Conservation (phyloP, 1,140 invertebrate genomes). For the Nasonia vitripennis region DNA sequence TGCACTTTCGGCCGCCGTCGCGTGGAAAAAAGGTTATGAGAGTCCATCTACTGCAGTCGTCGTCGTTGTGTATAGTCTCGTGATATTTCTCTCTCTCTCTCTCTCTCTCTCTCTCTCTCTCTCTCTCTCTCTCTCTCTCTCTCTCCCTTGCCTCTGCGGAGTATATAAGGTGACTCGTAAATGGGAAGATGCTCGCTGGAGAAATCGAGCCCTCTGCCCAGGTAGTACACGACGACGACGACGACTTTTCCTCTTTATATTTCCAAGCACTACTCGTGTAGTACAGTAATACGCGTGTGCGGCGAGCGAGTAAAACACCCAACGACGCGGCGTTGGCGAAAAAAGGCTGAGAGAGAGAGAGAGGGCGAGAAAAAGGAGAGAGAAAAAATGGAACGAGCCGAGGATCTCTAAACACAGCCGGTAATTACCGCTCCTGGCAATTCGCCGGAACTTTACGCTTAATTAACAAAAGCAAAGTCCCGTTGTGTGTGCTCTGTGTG, state of each 20-base stretch:
- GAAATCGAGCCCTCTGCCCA: not conserved
- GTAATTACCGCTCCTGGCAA: constrained; percentile 57
- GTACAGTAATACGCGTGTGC: not conserved
- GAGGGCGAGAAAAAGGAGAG: not conserved
- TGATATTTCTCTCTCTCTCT: not conserved
- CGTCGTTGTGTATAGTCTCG: constrained; percentile 11
- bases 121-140: not conserved
- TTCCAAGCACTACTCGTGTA: not conserved
- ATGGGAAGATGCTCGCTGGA: not conserved
- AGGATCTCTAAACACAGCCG: constrained; percentile 48
- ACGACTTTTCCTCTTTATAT: constrained; percentile 1
- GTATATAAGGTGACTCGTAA: constrained; percentile 16
- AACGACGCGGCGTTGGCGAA: not conserved
- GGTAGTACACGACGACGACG: not conserved
- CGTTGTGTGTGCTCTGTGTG: not conserved
- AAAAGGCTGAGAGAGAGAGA: not conserved
- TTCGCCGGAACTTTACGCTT: constrained; percentile 60
- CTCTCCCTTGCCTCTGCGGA: not conserved
- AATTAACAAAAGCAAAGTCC: constrained; percentile 58
- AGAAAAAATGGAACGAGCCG: constrained; percentile 20
- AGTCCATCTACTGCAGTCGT: constrained; percentile 30
- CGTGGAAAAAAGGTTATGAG: constrained; percentile 34
- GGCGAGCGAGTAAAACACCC: not conserved
- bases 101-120: not conserved
- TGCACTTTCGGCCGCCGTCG: constrained; percentile 33